phyloP scores from a whole-genome alignment of 2,888 invertebrate genomes.

The Lapara coniferarum region DNA sequence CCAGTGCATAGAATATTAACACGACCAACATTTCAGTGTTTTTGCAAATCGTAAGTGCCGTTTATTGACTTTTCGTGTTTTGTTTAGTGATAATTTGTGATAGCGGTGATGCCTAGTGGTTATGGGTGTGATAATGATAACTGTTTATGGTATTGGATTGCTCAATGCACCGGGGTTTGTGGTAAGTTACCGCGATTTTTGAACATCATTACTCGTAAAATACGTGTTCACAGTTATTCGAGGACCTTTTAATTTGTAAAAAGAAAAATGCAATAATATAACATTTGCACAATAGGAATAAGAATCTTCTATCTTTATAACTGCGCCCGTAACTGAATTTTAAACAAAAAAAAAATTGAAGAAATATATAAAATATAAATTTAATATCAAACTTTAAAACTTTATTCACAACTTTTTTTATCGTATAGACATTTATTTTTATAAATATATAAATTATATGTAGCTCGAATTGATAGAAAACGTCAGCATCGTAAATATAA shows the following conservation, averaged over 20 bases:
- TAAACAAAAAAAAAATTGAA: too few species aligned
- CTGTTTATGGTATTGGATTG: constrained; percentile 76
- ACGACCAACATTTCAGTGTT: constrained; percentile 46
- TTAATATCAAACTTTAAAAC: neutral
- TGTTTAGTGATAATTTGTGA: constrained; percentile 73
- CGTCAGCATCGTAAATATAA: neutral
- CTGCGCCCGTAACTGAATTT: too few species aligned
- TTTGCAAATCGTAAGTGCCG: constrained; percentile 51
- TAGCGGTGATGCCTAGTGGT: constrained; percentile 73
- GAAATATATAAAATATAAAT: neutral
- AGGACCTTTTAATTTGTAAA: too few species aligned
- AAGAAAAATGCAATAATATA: too few species aligned
- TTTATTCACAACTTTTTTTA: neutral
- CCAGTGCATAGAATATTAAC: constrained; percentile 39
- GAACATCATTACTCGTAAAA: neutral
- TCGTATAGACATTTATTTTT: neutral
- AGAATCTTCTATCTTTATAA: too few species aligned
- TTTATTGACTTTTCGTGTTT: constrained; percentile 74
- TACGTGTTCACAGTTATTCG: neutral
- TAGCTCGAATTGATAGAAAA: too few species aligned
- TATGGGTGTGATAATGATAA: constrained; percentile 76
- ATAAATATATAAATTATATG: neutral
- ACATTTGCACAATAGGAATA: too few species aligned
- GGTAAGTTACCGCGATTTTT: constrained; percentile 52
- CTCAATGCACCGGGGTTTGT: constrained; percentile 65